Percentiles rank a stretch among this genome's conserved stretches.
Evolutionary conservation across 1,140 invertebrate genomes (phyloP).

Genomic region (Scylla paramamosain): DNA sequence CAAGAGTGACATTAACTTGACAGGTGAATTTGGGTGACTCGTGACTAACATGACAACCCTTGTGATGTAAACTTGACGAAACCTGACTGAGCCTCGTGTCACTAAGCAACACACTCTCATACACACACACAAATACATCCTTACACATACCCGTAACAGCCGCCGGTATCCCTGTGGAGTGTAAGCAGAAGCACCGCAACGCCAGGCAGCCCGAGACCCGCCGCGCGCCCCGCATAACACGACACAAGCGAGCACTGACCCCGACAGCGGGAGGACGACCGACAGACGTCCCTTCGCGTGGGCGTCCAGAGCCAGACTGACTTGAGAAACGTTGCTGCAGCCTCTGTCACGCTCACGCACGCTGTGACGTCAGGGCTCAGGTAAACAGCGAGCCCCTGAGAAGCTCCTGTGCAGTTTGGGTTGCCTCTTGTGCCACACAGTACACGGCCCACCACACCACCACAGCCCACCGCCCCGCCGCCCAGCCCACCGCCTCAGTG

Average conservation of each 20-base stretch:
- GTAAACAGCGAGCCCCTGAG: background rate
- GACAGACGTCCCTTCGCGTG: constrained; percentile 36
- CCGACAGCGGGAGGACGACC: constrained; percentile 32
- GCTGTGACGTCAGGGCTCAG: background rate
- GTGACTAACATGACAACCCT: no score
- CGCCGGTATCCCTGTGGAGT: background rate
- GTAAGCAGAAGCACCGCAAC: background rate
- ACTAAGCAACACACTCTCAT: background rate
- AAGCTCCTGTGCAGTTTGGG: background rate
- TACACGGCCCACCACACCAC: background rate
- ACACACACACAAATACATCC: background rate
- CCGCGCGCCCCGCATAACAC: constrained; percentile 16
- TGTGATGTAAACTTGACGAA: no score
- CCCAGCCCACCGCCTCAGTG: background rate
- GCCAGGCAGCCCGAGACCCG: background rate
- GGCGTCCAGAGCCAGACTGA: constrained; percentile 46
- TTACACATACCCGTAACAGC: background rate
- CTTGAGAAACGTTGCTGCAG: constrained; percentile 35
- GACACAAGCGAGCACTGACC: constrained; percentile 45
- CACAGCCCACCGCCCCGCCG: background rate
- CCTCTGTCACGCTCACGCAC: constrained; percentile 18
- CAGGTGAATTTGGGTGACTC: no score
- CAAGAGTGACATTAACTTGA: no score
- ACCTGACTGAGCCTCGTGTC: no score
- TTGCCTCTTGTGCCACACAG: background rate